A percentile compares a stretch with the other conserved stretches of the same genome.
phyloP scores from a whole-genome alignment of 2,113 vertebrate genomes.

The Sula dactylatra region DNA sequence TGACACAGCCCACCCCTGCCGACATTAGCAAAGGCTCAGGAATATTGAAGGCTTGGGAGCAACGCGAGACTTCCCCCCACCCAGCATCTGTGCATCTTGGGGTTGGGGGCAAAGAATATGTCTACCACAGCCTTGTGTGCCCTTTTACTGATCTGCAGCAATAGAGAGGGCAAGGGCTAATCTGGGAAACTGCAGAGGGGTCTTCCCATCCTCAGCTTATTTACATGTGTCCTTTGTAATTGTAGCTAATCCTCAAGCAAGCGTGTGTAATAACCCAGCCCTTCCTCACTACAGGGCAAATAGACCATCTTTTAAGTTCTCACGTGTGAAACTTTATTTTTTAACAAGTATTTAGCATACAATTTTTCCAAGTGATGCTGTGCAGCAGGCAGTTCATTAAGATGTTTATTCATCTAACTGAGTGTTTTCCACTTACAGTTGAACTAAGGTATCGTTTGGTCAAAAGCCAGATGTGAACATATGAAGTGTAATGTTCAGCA shows the following conservation, averaged over 20 bases:
- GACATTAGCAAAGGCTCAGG: neutral
- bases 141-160: neutral
- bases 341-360: neutral
- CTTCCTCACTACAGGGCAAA: neutral
- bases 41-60: neutral
- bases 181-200: neutral
- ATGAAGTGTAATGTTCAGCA: neutral
- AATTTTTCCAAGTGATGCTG: neutral
- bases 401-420: constrained; percentile 29
- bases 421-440: constrained; percentile 58
- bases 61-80: neutral
- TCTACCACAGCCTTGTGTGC: neutral
- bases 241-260: neutral
- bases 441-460: constrained; percentile 45
- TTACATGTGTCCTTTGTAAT: neutral
- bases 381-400: constrained; percentile 21
- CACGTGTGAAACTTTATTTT: neutral
- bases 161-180: neutral
- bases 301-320: neutral
- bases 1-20: neutral
- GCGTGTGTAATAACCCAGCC: neutral
- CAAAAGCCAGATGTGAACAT: constrained; percentile 25
- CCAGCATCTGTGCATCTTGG: neutral
- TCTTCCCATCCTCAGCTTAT: neutral
- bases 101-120: neutral